Evolutionary conservation across 1,140 invertebrate species (phyloP).

Genomic region (Eubasilissa regina): DNA sequence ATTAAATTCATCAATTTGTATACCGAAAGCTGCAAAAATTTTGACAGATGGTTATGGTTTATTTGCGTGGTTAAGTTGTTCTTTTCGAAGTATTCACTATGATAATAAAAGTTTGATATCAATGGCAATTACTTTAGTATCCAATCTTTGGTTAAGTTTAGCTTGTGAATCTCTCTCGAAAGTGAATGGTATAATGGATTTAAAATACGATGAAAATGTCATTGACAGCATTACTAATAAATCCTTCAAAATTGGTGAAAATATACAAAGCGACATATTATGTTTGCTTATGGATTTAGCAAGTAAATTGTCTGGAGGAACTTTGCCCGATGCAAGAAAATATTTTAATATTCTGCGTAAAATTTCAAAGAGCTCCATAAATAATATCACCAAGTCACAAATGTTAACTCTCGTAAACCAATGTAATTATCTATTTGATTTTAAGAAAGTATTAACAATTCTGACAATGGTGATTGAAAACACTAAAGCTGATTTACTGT

Average conservation of each 20-base stretch:
- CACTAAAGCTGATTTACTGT: slow-evolving; percentile 42
- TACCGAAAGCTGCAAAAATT: slow-evolving; percentile 75
- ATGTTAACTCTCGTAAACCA: slow-evolving; percentile 47
- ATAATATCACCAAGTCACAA: slow-evolving; percentile 40
- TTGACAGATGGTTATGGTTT: slow-evolving; percentile 77
- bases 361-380: slow-evolving; percentile 42
- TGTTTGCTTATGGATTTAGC: slow-evolving; percentile 51
- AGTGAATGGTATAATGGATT: slow-evolving; percentile 25
- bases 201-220: slow-evolving; percentile 32
- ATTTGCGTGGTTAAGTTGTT: slow-evolving; percentile 74
- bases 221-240: slow-evolving; percentile 40
- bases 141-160: slow-evolving; percentile 53
- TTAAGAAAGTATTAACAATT: slow-evolving; percentile 37
- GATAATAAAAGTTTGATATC: slow-evolving; percentile 61
- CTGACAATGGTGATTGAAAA: slow-evolving; percentile 32
- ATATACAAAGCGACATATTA: slow-evolving; percentile 45
- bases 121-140: slow-evolving; percentile 37
- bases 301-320: slow-evolving; percentile 28
- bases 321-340: slow-evolving; percentile 38
- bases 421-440: slow-evolving; percentile 30
- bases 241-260: slow-evolving; percentile 53
- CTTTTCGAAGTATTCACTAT: slow-evolving; percentile 62
- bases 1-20: slow-evolving; percentile 73
- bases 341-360: slow-evolving; percentile 56
- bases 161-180: slow-evolving; percentile 43